Percentiles rank a stretch among this genome's conserved stretches.
Conservation (phyloP, 2,113 vertebrate genomes). For the Fulmarus glacialis region DNA sequence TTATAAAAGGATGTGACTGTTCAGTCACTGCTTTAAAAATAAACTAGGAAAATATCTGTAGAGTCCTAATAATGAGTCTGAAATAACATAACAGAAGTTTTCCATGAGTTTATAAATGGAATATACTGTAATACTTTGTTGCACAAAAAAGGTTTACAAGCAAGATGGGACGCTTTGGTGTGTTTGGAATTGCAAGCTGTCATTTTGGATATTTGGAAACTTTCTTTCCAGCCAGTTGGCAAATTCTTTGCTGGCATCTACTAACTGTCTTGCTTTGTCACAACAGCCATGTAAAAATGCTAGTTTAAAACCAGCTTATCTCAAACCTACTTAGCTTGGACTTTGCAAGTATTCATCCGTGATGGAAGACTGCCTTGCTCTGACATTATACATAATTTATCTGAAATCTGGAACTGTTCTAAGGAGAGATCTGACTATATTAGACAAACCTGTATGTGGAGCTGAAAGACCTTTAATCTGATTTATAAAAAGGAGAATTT, state of each 20-base stretch:
- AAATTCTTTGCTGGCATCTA: neutral
- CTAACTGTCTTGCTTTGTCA: neutral
- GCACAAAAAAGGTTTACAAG: constrained; percentile 30
- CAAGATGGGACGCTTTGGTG: neutral
- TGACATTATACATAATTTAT: neutral
- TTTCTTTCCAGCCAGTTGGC: neutral
- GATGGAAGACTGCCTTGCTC: neutral
- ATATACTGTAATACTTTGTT: neutral
- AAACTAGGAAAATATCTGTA: neutral
- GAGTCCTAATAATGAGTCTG: neutral
- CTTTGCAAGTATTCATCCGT: neutral
- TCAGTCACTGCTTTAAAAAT: constrained; percentile 6
- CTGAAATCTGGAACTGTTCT: neutral
- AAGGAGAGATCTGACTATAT: neutral
- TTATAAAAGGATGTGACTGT: neutral
- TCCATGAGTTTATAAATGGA: constrained; percentile 33
- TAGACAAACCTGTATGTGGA: neutral
- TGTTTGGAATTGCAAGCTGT: neutral
- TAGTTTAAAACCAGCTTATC: neutral
- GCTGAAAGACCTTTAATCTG: neutral
- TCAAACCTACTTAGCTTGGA: neutral
- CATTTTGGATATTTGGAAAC: neutral
- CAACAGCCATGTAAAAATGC: neutral
- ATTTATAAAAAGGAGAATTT: neutral
- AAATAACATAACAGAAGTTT: constrained; percentile 17